Conservation (phyloP, 2,888 invertebrate species). For the Sacculina carcini region DNA sequence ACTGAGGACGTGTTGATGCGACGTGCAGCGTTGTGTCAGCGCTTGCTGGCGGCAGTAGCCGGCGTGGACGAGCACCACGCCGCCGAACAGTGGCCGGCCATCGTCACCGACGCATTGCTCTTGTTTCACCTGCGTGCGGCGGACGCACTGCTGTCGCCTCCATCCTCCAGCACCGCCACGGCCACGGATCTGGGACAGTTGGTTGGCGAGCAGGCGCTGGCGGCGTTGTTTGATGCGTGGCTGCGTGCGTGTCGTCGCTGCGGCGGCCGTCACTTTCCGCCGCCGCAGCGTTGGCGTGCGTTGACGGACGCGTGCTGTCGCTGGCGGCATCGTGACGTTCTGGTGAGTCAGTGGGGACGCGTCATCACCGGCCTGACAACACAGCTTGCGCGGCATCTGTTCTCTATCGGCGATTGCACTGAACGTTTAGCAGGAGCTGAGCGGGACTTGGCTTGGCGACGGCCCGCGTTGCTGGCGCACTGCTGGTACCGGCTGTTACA, state of each 20-base stretch:
- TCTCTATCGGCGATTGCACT: background rate
- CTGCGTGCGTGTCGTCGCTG: conserved; percentile 44
- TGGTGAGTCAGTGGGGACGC: conserved; percentile 83
- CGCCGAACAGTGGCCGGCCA: too few relatives aligned
- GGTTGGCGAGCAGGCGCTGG: conserved; percentile 70
- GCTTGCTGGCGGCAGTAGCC: too few relatives aligned
- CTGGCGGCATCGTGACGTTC: conserved; percentile 78
- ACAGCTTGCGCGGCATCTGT: too few relatives aligned
- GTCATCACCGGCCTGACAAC: conserved; percentile 71
- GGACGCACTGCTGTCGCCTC: too few relatives aligned
- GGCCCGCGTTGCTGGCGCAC: conserved; percentile 38
- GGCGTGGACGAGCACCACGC: too few relatives aligned
- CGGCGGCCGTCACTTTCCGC: too few relatives aligned
- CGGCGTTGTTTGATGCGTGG: conserved; percentile 77
- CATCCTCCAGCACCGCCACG: too few relatives aligned
- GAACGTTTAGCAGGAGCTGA: background rate
- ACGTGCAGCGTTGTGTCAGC: too few relatives aligned
- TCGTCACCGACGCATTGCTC: too few relatives aligned
- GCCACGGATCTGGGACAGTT: conserved; percentile 89
- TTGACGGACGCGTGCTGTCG: conserved; percentile 67
- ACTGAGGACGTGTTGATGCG: too few relatives aligned
- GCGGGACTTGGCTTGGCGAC: conserved; percentile 13
- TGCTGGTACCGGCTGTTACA: conserved; percentile 87
- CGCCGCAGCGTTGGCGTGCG: conserved; percentile 71
- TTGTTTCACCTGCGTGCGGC: too few relatives aligned